Conservation (phyloP, 2,113 vertebrate species). For the Stictonetta naevosa region DNA sequence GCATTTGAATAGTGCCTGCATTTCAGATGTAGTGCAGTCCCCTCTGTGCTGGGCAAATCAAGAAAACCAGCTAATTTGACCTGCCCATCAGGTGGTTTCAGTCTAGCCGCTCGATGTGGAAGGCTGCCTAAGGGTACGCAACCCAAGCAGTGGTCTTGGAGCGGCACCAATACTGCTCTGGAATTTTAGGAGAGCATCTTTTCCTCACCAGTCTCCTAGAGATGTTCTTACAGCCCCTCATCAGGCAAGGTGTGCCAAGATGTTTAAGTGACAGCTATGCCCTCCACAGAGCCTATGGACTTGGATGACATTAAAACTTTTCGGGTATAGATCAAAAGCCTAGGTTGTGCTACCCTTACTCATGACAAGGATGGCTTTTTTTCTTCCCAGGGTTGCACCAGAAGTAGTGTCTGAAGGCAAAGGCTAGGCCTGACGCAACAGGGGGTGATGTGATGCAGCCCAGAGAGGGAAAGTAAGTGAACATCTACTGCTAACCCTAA, state of each 20-base stretch:
- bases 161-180: not conserved
- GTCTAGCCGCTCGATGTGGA: not conserved
- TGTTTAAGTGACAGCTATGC: not conserved
- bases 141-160: not conserved
- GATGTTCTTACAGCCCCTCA: not conserved
- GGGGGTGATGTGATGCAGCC: not conserved
- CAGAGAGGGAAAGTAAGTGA: not conserved
- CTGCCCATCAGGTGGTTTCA: not conserved
- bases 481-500: not conserved
- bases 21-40: not conserved
- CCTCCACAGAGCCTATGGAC: not conserved
- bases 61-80: not conserved
- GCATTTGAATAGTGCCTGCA: not conserved
- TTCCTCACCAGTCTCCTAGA: not conserved
- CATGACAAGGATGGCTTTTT: not conserved
- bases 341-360: not conserved
- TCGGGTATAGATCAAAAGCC: not conserved
- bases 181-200: not conserved
- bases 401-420: not conserved
- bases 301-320: not conserved
- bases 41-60: not conserved
- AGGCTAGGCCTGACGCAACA: not conserved
- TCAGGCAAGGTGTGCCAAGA: fast-evolving
- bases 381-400: not conserved
- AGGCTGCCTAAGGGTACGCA: not conserved